Evolutionary conservation across 2,113 vertebrate genomes (phyloP).

Genomic region (Colius striatus): DNA sequence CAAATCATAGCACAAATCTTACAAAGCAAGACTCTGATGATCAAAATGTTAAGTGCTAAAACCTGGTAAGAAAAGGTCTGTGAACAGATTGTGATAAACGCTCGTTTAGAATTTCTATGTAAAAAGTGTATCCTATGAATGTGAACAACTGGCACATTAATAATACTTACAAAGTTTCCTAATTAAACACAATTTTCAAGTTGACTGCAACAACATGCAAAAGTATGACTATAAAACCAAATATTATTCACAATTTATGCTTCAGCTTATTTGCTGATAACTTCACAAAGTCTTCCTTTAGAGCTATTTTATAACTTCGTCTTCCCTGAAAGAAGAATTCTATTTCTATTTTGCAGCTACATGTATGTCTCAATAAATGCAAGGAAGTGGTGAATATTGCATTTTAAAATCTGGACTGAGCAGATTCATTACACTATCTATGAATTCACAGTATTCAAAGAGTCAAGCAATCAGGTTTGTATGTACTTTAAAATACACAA

Average conservation of each 20-base stretch:
- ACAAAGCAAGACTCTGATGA: not conserved
- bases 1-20: not conserved
- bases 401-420: not conserved
- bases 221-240: not conserved
- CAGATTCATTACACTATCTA: not conserved
- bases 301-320: not conserved
- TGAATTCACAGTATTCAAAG: not conserved
- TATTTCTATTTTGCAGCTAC: not conserved
- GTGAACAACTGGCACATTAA: not conserved
- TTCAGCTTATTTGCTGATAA: not conserved
- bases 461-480: not conserved
- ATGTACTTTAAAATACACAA: not conserved
- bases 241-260: not conserved
- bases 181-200: not conserved
- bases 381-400: not conserved
- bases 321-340: not conserved
- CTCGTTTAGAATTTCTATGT: not conserved
- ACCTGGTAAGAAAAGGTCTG: not conserved
- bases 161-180: not conserved
- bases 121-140: not conserved
- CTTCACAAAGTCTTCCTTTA: not conserved
- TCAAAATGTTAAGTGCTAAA: not conserved
- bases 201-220: not conserved
- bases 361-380: not conserved
- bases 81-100: not conserved